phyloP scores from a whole-genome alignment of 2,797 vertebrate species.

The Anolis apletophallus region DNA sequence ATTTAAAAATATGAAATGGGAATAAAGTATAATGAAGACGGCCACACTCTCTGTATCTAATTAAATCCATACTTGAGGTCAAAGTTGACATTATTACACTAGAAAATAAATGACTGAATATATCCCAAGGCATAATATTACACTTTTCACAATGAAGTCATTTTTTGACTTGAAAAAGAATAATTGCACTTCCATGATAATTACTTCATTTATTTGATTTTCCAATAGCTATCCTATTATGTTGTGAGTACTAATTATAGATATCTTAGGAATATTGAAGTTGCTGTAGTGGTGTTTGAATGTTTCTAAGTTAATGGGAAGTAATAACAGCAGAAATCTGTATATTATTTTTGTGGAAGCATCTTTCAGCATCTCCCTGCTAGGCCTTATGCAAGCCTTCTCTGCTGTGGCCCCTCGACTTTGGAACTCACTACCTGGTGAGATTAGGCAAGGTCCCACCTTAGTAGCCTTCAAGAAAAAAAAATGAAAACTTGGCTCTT shows the following conservation, averaged over 20 bases:
- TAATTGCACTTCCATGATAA: slow-evolving; percentile 38
- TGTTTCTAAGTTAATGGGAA: neutral
- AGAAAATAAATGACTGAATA: slow-evolving; percentile 14
- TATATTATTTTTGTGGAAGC: neutral
- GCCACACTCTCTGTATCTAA: slow-evolving; percentile 36
- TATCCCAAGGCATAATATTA: slow-evolving; percentile 9
- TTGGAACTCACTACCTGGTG: no score
- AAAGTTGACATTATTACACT: slow-evolving; percentile 30
- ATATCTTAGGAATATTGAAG: slow-evolving; percentile 42
- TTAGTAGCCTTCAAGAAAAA: no score
- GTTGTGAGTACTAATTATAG: slow-evolving; percentile 53
- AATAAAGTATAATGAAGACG: slow-evolving; percentile 5
- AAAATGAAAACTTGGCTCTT: no score
- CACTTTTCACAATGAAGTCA: slow-evolving; percentile 33
- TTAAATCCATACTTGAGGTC: slow-evolving; percentile 43
- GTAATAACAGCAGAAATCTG: neutral
- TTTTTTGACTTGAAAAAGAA: slow-evolving; percentile 40
- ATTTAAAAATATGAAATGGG: neutral
- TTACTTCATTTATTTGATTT: neutral
- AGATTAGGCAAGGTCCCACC: no score
- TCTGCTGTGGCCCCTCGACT: no score
- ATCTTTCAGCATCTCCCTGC: neutral
- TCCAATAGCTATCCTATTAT: slow-evolving; percentile 34
- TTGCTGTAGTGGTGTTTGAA: slow-evolving; percentile 42
- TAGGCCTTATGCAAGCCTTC: neutral